Conservation (phyloP, 1,140 invertebrate genomes). For the Globodera rostochiensis region DNA sequence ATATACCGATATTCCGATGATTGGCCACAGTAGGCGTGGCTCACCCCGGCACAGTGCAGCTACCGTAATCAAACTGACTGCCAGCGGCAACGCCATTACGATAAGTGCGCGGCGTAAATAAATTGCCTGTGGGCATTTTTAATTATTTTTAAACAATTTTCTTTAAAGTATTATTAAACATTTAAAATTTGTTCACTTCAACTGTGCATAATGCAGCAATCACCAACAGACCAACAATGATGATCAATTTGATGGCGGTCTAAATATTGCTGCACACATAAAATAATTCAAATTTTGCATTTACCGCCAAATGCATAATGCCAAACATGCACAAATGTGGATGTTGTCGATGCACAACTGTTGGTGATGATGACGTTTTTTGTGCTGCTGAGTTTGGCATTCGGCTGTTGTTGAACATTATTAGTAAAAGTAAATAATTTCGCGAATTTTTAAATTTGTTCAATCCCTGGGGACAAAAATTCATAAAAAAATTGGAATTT, state of each 20-base stretch:
- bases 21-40: conserved; percentile 45
- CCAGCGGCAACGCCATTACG: conserved; percentile 33
- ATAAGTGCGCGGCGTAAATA: conserved; percentile 55
- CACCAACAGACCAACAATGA: conserved; percentile 41
- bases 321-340: conserved; percentile 5
- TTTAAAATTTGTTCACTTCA: not conserved
- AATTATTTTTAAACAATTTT: no score
- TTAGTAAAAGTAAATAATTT: no score
- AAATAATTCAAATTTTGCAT: conserved; percentile 2
- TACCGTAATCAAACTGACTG: conserved; percentile 40
- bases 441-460: no score
- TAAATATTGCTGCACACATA: conserved; percentile 20
- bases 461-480: no score
- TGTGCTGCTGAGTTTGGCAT: not conserved
- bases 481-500: no score
- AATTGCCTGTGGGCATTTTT: conserved; percentile 2
- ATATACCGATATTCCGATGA: conserved; percentile 45
- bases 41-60: conserved; percentile 34
- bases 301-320: conserved; percentile 11
- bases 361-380: not conserved
- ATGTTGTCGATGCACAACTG: not conserved
- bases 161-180: no score
- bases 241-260: conserved; percentile 46
- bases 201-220: conserved; percentile 42
- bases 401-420: no score